Evolutionary conservation across 2,888 invertebrate species (phyloP).

Genomic region (Platycnemis pennipes): DNA sequence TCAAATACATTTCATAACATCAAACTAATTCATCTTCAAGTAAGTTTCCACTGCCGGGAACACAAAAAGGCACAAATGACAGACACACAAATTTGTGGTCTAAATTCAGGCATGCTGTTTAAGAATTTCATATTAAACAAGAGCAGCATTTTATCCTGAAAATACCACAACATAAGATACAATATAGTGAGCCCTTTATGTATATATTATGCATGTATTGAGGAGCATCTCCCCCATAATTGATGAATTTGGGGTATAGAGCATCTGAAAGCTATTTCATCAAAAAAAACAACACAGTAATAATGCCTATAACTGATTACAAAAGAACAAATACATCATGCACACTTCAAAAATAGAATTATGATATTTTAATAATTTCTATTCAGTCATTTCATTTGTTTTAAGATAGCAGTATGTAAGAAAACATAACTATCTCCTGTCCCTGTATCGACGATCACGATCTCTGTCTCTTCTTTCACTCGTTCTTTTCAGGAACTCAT

Average conservation of each 20-base stretch:
- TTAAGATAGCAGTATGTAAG: no score
- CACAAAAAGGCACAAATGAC: not conserved
- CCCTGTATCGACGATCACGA: conserved; percentile 76
- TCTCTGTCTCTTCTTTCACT: conserved; percentile 83
- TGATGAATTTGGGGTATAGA: not conserved
- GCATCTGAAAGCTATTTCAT: no score
- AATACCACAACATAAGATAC: not conserved
- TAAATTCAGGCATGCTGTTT: not conserved
- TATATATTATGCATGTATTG: not conserved
- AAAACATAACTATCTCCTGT: conserved; percentile 63
- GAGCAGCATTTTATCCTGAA: not conserved
- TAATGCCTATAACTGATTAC: not conserved
- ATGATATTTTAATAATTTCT: not conserved
- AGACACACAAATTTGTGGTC: not conserved
- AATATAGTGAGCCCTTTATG: not conserved
- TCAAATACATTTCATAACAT: not conserved
- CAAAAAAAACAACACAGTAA: not conserved
- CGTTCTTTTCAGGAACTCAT: conserved; percentile 93
- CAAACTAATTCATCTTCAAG: not conserved
- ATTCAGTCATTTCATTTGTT: conserved; percentile 5
- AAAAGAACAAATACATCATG: not conserved
- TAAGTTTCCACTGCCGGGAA: not conserved
- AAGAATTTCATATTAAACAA: not conserved
- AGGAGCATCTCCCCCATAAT: not conserved
- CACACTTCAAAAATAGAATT: conserved; percentile 10